Base-by-base conservation (phyloP, 2,888 invertebrate genomes). In the Lepidonotus clava region DNA sequence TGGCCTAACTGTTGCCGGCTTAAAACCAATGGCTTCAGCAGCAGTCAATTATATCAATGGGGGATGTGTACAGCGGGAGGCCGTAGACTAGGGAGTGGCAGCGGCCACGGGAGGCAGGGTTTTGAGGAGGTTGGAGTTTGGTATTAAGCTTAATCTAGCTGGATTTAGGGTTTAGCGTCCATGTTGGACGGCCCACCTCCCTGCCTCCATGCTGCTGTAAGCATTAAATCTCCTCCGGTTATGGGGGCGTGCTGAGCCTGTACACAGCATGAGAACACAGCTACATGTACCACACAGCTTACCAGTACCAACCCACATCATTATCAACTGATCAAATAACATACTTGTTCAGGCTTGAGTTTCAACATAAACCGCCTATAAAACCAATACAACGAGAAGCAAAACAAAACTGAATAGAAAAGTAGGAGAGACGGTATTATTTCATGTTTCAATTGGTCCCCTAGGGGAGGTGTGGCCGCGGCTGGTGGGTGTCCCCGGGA, bases 41-140 rank as follows among this genome's bases (percentile, higher is more conserved):
- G 34, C 38, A 38, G 71, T 71, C 71, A 71, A 71, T 71, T 71
- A 71, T 71, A 71, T 71, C 71, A 71, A 71, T 71, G 71, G 34
- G 71, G 34, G 46, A 46, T n/a, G n/a, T n/a, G n/a, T n/a, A 18
- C 46, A 46, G 18, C 46, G 46, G 46, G 46, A 8, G 46, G 46
- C 46, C 8, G 8, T 18, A 46, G 46, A 46, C 18, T 46, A 46
- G 8, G 46, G 38, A 18, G 8, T 36, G 71, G 71, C 36, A 34
- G 71, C 11, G 71, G 18, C 24, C 61, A 61, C 11, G 2, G 61
- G 61, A 24, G 14, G 28, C 61, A 11, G 24, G 11, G 28, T 61
- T 61, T 24, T 61, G 61, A 61, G 61, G 14, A 24, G 61, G 24
- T 61, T 61, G 28, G 61, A 61, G 28, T 61, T 61, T 61, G 71